Evolutionary conservation across 2,113 vertebrate species (phyloP), one percentile per base, ranked within the genome.

Genomic region (Herpetotheres cachinnans): DNA sequence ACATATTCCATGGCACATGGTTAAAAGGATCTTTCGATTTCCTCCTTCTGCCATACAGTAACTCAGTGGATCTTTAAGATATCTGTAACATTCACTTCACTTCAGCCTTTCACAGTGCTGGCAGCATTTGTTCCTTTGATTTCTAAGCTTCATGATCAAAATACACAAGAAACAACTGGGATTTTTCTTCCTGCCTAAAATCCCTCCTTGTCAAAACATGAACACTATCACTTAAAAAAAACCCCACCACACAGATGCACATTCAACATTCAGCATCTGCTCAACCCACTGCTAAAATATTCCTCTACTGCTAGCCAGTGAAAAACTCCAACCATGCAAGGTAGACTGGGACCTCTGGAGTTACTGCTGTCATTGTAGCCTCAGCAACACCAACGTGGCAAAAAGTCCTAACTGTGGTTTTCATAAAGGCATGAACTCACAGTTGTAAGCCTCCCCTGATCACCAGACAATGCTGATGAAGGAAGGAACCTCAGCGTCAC

Each of bases 381-480:
- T 76, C 79, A 79, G 71, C n/a, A 38, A 40, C 2, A 72, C 0
- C 0, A n/a, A 40, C 18, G 11, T 34, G 11, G 24, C 3, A 10
- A 25, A 19, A 91, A 91, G 11, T 11, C 58, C 40, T 13, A 5
- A 8, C 20, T 25, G 17, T 42, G 49, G 24, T n/a, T 89, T 24
- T 38, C 32, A 56, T 26, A 90, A 50, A 90, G 29, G 49, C 5
- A 22, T 6, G 13, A 82, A 50, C 56, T 32, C 49, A 56, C 16
- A 58, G 22, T 21, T 58, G 66, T 26, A 36, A 73, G 13, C 11
- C 40, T 65, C 27, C 27, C 19, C 27, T 19, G 15, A 10, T 40
- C 49, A 73, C 13, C 17, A 86, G 58, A 19, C 25, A 66, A 29
- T 0, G 10, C 20, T 72, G 16, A 52, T 59, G 66, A 65, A 86